These are phyloP conservation scores for Cylloceria caligata DNA, from an alignment of 2,888 invertebrate genomes.

Conservation along the genomic window DNA sequence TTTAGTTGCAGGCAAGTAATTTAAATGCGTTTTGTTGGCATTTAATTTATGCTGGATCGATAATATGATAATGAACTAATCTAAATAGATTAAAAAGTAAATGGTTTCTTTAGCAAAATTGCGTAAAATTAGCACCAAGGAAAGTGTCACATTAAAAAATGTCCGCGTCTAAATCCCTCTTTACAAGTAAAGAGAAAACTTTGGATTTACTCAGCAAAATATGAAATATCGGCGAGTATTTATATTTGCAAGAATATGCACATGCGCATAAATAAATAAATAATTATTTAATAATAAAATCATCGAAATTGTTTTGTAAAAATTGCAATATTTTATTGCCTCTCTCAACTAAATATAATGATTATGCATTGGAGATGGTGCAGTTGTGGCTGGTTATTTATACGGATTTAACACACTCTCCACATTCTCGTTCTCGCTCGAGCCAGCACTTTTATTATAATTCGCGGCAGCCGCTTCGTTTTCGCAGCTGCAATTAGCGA, in stretches of 20 bases:
- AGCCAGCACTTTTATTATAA: constrained; percentile 64
- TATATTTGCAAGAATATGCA: neutral
- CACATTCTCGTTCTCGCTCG: constrained; percentile 34
- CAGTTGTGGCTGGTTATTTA: constrained; percentile 39
- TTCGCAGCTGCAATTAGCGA: constrained; percentile 69
- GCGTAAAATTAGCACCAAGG: neutral
- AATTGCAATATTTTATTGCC: constrained; percentile 33
- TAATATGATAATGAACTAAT: neutral
- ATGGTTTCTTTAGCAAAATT: neutral
- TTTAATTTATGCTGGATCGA: neutral
- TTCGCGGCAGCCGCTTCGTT: constrained; percentile 66
- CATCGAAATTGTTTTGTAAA: neutral
- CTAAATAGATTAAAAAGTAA: neutral
- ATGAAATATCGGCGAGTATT: neutral
- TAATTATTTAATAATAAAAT: neutral
- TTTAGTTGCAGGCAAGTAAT: neutral
- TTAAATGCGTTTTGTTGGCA: neutral
- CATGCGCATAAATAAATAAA: too few relatives aligned
- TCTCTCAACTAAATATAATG: constrained; percentile 7
- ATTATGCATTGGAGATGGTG: constrained; percentile 1
- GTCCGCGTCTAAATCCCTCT: neutral
- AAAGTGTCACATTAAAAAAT: neutral
- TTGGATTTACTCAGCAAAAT: neutral
- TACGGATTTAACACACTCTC: constrained; percentile 50
- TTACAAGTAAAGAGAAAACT: neutral